Conservation (phyloP, 2,888 invertebrate genomes). For the Pycnomerus fuliginosus region DNA sequence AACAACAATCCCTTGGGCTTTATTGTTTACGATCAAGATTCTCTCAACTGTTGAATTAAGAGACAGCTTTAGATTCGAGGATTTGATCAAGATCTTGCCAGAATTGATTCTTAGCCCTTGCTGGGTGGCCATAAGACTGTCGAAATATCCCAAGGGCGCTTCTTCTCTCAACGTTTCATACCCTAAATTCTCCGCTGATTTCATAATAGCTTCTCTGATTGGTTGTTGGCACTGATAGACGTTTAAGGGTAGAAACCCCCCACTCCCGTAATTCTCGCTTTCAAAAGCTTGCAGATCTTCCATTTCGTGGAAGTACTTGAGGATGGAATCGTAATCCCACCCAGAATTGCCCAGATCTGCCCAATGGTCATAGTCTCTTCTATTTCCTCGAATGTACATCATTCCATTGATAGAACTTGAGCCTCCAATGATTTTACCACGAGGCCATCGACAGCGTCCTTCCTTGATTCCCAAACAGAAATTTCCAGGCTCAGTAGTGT, state of each 20-base stretch:
- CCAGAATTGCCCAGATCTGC: slow-evolving; percentile 58
- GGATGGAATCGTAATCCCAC: slow-evolving; percentile 59
- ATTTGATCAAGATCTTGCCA: slow-evolving; percentile 68
- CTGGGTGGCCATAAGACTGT: slow-evolving; percentile 38
- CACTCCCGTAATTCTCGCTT: slow-evolving; percentile 46
- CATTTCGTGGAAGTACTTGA: slow-evolving; percentile 52
- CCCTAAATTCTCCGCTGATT: slow-evolving; percentile 55
- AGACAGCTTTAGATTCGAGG: slow-evolving; percentile 61
- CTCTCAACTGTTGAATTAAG: slow-evolving; percentile 59
- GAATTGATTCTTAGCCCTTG: slow-evolving; percentile 54
- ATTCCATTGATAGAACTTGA: slow-evolving; percentile 64
- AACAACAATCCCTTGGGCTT: slow-evolving; percentile 52
- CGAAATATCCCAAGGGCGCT: slow-evolving; percentile 37
- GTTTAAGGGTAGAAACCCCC: slow-evolving; percentile 55
- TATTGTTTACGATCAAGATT: slow-evolving; percentile 56
- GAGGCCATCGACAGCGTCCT: too few relatives aligned
- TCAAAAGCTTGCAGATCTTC: slow-evolving; percentile 40
- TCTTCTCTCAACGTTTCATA: slow-evolving; percentile 31
- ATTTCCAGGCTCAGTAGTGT: slow-evolving; percentile 56
- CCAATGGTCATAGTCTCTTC: slow-evolving; percentile 67
- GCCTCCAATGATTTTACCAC: slow-evolving; percentile 67
- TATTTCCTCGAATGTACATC: slow-evolving; percentile 65
- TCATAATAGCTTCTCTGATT: slow-evolving; percentile 35
- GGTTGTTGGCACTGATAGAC: slow-evolving; percentile 43
- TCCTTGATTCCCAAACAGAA: too few relatives aligned